These are phyloP conservation scores for Passer montanus DNA, from an alignment of 2,113 vertebrate genomes.

Conservation along the genomic window DNA sequence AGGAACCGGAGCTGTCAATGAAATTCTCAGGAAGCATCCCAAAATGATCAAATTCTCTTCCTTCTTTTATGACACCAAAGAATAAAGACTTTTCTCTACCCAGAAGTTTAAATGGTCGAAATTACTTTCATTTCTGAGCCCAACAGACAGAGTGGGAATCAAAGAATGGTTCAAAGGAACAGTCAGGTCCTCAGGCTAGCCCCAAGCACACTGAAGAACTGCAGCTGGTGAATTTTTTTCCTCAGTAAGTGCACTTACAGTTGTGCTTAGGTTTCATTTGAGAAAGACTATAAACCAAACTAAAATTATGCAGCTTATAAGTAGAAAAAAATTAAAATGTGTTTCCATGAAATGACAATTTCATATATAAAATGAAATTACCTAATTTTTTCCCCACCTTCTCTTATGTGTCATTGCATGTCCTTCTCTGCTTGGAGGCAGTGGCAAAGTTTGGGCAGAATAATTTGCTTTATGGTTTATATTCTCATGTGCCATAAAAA, in stretches of 20 bases:
- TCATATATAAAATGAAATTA: neutral
- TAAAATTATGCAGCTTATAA: neutral
- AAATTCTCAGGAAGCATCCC: neutral
- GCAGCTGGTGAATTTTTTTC: neutral
- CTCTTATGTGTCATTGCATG: accelerated
- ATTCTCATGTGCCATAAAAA: neutral
- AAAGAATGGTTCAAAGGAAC: constrained; percentile 53
- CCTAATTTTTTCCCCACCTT: neutral
- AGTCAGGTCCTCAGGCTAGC: constrained; percentile 34
- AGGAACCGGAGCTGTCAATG: neutral
- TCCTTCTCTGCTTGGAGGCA: neutral
- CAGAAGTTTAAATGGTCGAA: constrained; percentile 14
- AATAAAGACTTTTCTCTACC: neutral
- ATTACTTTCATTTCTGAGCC: constrained; percentile 29
- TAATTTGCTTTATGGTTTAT: neutral
- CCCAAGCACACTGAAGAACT: constrained; percentile 19
- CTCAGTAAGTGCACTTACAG: neutral
- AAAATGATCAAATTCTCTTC: neutral
- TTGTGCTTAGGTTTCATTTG: neutral
- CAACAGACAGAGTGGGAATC: constrained; percentile 37
- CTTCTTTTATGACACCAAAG: neutral
- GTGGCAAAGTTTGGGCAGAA: neutral
- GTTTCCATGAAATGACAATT: neutral
- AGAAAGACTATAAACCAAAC: neutral
- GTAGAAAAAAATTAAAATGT: neutral